phyloP scores from a whole-genome alignment of 2,888 invertebrate species.

The Carcina quercana region DNA sequence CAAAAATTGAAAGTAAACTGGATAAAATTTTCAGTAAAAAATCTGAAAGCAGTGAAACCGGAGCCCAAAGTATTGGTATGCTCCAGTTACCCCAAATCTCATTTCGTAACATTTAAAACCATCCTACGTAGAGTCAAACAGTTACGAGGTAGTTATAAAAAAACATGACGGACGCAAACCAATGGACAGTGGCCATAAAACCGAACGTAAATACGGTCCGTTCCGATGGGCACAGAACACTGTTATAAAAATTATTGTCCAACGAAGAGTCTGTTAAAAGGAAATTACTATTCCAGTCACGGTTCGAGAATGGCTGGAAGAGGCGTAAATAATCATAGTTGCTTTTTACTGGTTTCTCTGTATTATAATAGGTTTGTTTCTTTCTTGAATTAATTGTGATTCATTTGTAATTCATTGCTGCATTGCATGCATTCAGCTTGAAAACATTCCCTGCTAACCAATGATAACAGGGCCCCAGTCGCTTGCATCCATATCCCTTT shows the following conservation, averaged over 20 bases:
- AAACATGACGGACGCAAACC: slow-evolving; percentile 12
- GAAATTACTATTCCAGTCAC: slow-evolving; percentile 53
- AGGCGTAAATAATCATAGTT: slow-evolving; percentile 18
- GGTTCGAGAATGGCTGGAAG: slow-evolving; percentile 28
- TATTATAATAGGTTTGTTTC: too few relatives aligned
- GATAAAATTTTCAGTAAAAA: too few relatives aligned
- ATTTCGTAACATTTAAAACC: background rate
- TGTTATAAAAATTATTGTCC: slow-evolving; percentile 42
- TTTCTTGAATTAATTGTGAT: too few relatives aligned
- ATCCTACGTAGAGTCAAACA: background rate
- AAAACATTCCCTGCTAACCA: too few relatives aligned
- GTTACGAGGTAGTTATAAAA: background rate
- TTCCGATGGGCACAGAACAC: slow-evolving; percentile 12
- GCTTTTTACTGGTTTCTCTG: too few relatives aligned
- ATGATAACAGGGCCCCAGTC: too few relatives aligned
- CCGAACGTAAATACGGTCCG: slow-evolving; percentile 14
- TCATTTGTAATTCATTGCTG: too few relatives aligned
- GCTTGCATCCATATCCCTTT: too few relatives aligned
- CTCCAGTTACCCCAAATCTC: background rate
- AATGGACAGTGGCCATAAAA: slow-evolving; percentile 20
- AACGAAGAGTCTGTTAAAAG: slow-evolving; percentile 40
- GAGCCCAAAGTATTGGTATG: background rate
- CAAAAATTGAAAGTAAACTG: too few relatives aligned
- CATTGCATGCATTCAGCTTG: too few relatives aligned
- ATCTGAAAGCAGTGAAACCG: too few relatives aligned